Conservation (phyloP, 2,113 vertebrate genomes). For the Varanus komodoensis region DNA sequence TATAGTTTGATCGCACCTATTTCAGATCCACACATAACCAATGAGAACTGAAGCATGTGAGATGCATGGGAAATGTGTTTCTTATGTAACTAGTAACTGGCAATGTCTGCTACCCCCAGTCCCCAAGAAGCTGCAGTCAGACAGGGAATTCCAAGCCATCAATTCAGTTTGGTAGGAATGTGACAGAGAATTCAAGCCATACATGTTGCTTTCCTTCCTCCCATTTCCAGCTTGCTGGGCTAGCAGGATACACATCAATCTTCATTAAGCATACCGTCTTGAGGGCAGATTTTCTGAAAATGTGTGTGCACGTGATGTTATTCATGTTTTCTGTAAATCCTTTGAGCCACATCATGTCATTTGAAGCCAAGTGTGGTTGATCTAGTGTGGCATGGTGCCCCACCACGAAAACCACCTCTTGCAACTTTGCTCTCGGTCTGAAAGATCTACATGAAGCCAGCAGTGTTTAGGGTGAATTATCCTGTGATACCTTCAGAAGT, state of each 20-base stretch:
- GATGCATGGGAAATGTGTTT: slow-evolving; percentile 25
- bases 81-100: slow-evolving; percentile 31
- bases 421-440: slow-evolving; percentile 36
- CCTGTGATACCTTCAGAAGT: slow-evolving; percentile 19
- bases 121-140: slow-evolving; percentile 14
- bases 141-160: slow-evolving; percentile 26
- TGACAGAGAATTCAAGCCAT: neutral
- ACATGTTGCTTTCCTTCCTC: slow-evolving; percentile 30
- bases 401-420: slow-evolving; percentile 56
- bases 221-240: slow-evolving; percentile 36
- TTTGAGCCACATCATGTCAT: slow-evolving; percentile 44
- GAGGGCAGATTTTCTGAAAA: slow-evolving; percentile 58
- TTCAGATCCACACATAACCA: slow-evolving; percentile 39
- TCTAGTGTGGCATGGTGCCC: slow-evolving; percentile 44
- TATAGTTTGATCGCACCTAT: slow-evolving; percentile 41
- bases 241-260: slow-evolving; percentile 60
- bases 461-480: slow-evolving; percentile 5
- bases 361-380: slow-evolving; percentile 62
- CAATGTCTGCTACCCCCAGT: neutral
- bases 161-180: slow-evolving; percentile 28
- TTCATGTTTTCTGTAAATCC: slow-evolving; percentile 63
- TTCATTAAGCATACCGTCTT: slow-evolving; percentile 37
- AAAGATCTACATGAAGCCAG: slow-evolving; percentile 41
- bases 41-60: neutral
- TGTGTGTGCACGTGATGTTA: slow-evolving; percentile 62